Base-by-base conservation (phyloP, 1,140 invertebrate genomes). In the Nebria ingens region DNA sequence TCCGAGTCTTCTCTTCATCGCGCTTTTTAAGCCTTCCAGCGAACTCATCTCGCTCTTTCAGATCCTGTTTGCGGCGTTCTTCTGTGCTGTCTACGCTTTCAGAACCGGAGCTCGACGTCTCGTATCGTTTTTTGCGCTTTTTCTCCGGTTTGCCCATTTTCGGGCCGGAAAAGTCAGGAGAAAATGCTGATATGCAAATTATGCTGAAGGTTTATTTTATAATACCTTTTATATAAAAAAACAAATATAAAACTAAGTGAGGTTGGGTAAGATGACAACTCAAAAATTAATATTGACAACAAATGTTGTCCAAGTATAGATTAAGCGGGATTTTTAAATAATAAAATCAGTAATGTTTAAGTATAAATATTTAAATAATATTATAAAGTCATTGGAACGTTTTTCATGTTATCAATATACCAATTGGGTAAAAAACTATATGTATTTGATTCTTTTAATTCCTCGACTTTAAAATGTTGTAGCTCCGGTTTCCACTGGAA, bases 31-130 rank as follows among this genome's bases (percentile, higher is more conserved):
- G 73, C 59, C 97, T 77, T 61, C 83, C 83, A 0, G 92, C 85
- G 76, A 98, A 97, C 67, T 92, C 93, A 76, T 99, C 96, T 66
- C 96, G 76, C 71, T 97, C 93, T 68, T 87, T 83, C 9, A 97
- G 74, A 79, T 98, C 95, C 63, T 81, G 77, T 23, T 79, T 70
- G 13, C 91, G 77, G 13, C 64, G 65, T 57, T 67, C 67, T 59
- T 68, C 67, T 19, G 59, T 61, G 58, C 65, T 67, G 49, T 87
- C 83, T 21, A 71, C 68, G 62, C 72, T 75, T 19, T 73, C 73
- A 17, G 76, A 79, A 20, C 76, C 73, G 12, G 66, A 67, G 50
- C 59, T 58, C 3, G 72, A 71, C 2, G 67, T 65, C 58, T 76
- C 72, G 58, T 78, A 72, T 40, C 74, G 75, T 58, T 73, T 76